Conservation (phyloP, 2,888 invertebrate genomes). For the Mamestra brassicae region DNA sequence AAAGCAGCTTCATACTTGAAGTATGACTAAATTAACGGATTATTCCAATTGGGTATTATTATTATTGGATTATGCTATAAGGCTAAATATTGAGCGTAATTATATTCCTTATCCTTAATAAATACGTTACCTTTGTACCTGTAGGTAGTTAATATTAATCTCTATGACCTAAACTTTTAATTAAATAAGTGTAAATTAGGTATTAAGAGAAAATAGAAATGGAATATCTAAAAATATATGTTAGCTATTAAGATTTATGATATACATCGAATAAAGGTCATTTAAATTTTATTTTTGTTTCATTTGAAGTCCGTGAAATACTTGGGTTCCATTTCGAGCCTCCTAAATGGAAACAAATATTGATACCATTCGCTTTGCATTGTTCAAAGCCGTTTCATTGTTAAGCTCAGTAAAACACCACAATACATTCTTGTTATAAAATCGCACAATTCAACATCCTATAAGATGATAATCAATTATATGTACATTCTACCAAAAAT, state of each 20-base stretch:
- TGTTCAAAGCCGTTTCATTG: constrained; percentile 1
- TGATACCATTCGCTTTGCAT: not conserved
- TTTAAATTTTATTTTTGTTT: constrained; percentile 37
- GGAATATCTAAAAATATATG: not conserved
- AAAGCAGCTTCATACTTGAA: not conserved
- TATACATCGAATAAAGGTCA: constrained; percentile 37
- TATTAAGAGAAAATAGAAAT: constrained; percentile 2
- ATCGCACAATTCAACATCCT: not conserved
- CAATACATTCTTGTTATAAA: not conserved
- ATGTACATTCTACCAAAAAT: not conserved
- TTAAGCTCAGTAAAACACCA: constrained; percentile 3
- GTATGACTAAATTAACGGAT: not conserved
- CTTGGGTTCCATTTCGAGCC: not conserved
- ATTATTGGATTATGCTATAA: not conserved
- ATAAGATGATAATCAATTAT: not conserved
- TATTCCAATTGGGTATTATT: constrained; percentile 1
- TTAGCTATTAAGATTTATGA: constrained; percentile 10
- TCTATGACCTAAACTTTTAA: not conserved
- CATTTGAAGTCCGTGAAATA: constrained; percentile 20
- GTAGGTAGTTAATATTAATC: not conserved
- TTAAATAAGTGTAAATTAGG: not conserved
- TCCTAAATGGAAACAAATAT: not conserved
- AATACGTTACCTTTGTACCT: constrained; percentile 44
- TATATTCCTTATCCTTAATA: not conserved
- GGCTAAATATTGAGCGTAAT: not conserved